Percentiles rank a stretch among this genome's conserved stretches.
phyloP scores from a whole-genome alignment of 2,113 vertebrate species.

The Ellobius talpinus region DNA sequence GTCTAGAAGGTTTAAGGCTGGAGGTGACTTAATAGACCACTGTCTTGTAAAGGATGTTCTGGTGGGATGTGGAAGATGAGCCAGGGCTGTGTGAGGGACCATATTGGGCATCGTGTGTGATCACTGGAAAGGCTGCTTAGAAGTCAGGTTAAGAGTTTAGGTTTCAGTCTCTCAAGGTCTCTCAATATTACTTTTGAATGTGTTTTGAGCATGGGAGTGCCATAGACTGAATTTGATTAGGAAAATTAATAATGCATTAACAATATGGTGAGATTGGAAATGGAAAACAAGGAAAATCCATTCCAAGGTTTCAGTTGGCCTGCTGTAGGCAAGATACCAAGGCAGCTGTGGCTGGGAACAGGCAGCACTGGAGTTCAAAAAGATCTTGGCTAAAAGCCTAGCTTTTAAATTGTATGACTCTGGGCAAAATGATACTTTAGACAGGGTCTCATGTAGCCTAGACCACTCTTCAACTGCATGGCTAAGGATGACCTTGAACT shows the following conservation, averaged over 20 bases:
- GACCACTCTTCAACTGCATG: background rate
- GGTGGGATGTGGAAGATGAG: background rate
- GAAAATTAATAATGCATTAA: background rate
- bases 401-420: background rate
- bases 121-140: background rate
- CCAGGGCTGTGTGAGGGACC: background rate
- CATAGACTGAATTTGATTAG: background rate
- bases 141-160: background rate
- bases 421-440: background rate
- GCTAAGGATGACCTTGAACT: background rate
- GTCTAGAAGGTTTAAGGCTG: background rate
- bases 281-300: background rate
- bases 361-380: too few relatives aligned
- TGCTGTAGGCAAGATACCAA: background rate
- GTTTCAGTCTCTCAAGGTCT: background rate
- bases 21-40: background rate
- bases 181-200: background rate
- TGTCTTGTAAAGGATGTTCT: background rate
- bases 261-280: background rate
- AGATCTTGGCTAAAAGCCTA: background rate
- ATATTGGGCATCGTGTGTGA: background rate
- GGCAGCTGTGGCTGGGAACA: background rate
- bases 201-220: background rate
- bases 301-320: background rate
- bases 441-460: background rate